Evolutionary conservation across 92 coral and sea anemone species (phyloP).

Genomic region (Nematostella vectensis): DNA sequence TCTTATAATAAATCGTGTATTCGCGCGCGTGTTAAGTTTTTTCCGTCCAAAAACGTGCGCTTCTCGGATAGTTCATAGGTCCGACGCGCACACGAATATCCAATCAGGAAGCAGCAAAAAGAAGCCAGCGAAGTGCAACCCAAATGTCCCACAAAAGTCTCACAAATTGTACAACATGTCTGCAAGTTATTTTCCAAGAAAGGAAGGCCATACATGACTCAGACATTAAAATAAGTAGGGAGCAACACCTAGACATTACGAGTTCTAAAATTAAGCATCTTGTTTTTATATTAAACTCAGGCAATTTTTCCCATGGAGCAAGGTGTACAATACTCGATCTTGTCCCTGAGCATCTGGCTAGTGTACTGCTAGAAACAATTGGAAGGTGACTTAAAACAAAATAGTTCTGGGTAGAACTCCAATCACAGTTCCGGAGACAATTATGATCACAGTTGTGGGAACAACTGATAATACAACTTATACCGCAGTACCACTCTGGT

Average conservation of each 20-base stretch:
- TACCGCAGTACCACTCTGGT: too few relatives aligned
- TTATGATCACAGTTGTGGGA: not conserved
- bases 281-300: constrained; percentile 24
- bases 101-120: too few relatives aligned
- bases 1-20: too few relatives aligned
- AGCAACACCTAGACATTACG: constrained; percentile 30
- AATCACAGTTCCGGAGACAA: not conserved
- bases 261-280: constrained; percentile 39
- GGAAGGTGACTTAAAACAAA: too few relatives aligned
- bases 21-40: too few relatives aligned
- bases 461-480: too few relatives aligned
- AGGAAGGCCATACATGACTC: constrained; percentile 37
- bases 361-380: constrained; percentile 11
- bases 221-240: constrained; percentile 35
- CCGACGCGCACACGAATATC: too few relatives aligned
- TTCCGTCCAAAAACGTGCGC: too few relatives aligned
- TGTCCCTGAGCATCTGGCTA: constrained; percentile 25
- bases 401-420: not conserved
- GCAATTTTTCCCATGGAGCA: constrained; percentile 21
- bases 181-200: constrained; percentile 4
- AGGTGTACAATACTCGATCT: constrained; percentile 24
- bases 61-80: too few relatives aligned
- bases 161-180: too few relatives aligned
- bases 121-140: too few relatives aligned
- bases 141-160: too few relatives aligned